Percentiles rank a stretch among this genome's conserved stretches.
Conservation (phyloP, 2,113 vertebrate genomes). For the Lepus europaeus region DNA sequence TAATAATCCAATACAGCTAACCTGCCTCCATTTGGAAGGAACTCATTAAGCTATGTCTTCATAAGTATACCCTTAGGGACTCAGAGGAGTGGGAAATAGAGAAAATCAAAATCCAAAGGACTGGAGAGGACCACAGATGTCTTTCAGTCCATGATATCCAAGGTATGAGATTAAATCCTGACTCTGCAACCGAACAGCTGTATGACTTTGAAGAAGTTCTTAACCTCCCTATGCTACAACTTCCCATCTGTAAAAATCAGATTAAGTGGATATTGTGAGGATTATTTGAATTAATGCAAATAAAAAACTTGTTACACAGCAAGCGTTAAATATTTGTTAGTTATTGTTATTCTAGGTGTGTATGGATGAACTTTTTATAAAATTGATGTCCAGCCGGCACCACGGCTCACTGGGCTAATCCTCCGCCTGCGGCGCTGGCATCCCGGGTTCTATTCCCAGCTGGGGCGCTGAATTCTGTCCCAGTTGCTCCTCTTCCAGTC, state of each 20-base stretch:
- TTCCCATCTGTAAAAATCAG: neutral
- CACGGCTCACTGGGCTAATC: too few species aligned
- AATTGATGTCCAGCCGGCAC: too few species aligned
- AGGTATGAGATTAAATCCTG: neutral
- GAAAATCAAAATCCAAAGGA: neutral
- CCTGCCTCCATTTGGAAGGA: neutral
- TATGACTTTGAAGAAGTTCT: neutral
- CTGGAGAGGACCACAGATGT: neutral
- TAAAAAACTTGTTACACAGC: neutral
- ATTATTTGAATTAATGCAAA: neutral
- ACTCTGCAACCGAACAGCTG: neutral
- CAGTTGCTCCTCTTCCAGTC: too few species aligned
- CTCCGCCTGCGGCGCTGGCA: too few species aligned
- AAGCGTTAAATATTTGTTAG: neutral
- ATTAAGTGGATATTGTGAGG: neutral
- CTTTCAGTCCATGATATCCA: neutral
- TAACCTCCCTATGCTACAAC: neutral
- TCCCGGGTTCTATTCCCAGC: too few species aligned
- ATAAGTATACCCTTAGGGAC: neutral
- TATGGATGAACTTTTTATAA: neutral
- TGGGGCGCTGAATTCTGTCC: too few species aligned
- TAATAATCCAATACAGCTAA: neutral
- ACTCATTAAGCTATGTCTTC: neutral
- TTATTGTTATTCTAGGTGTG: neutral
- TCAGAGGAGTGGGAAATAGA: neutral